Evolutionary conservation across 2,113 vertebrate species (phyloP).

Genomic region (Nicator chloris): DNA sequence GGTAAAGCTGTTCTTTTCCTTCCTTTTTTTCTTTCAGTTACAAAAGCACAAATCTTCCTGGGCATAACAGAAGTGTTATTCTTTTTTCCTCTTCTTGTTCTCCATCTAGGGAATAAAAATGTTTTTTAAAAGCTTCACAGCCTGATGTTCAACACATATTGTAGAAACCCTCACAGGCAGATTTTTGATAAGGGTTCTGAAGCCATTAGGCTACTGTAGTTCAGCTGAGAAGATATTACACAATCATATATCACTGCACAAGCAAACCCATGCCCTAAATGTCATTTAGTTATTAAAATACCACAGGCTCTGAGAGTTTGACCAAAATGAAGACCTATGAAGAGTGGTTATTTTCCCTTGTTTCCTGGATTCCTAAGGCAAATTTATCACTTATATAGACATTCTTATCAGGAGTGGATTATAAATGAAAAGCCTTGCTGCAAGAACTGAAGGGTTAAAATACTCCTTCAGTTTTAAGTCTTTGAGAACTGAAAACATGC

Average conservation of each 20-base stretch:
- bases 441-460: not conserved
- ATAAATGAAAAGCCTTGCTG: not conserved
- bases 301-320: not conserved
- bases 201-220: not conserved
- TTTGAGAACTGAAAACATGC: not conserved
- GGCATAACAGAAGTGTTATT: not conserved
- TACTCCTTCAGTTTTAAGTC: not conserved
- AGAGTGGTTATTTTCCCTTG: not conserved
- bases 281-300: slow-evolving; percentile 46
- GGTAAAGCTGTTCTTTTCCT: not conserved
- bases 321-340: slow-evolving; percentile 11
- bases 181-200: not conserved
- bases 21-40: not conserved
- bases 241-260: not conserved
- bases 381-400: not conserved
- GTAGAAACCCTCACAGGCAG: not conserved
- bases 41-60: not conserved
- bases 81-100: not conserved
- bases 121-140: not conserved
- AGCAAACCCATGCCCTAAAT: slow-evolving; percentile 14
- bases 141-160: not conserved
- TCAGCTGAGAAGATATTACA: not conserved
- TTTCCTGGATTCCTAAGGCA: not conserved
- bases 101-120: not conserved
- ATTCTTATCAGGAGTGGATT: not conserved